A percentile compares a stretch with the other conserved stretches of the same genome.
These are phyloP conservation scores for Ormyrus pomaceus DNA, from an alignment of 2,888 invertebrate genomes.

Conservation along the genomic window DNA sequence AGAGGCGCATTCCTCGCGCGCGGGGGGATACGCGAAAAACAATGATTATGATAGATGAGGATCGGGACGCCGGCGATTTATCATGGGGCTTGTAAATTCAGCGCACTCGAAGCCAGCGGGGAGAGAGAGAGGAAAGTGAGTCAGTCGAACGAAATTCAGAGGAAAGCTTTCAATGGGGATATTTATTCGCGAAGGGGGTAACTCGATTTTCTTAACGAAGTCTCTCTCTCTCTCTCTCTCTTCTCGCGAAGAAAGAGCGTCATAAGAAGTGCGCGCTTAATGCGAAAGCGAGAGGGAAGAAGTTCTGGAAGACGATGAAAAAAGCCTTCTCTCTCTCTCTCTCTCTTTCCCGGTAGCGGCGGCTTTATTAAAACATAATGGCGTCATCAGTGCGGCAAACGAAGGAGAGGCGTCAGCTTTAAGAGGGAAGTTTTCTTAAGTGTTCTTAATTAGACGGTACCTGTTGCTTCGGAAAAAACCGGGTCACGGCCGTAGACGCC, in stretches of 20 bases:
- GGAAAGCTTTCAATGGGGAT: not conserved
- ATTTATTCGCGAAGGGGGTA: constrained; percentile 2
- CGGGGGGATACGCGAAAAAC: constrained; percentile 19
- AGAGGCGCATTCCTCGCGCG: not conserved
- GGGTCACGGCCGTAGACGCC: constrained; percentile 74
- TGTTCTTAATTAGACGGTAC: constrained; percentile 76
- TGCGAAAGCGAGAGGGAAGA: constrained; percentile 42
- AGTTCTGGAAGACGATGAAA: constrained; percentile 12
- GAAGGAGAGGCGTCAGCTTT: constrained; percentile 72
- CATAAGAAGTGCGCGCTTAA: constrained; percentile 25
- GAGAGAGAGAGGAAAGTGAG: no score
- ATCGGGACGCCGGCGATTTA: constrained; percentile 27
- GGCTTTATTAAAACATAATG: constrained; percentile 76
- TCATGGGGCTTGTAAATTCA: constrained; percentile 2
- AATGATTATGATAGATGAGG: constrained; percentile 37
- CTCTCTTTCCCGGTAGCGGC: constrained; percentile 55
- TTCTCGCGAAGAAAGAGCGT: not conserved
- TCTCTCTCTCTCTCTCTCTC: not conserved
- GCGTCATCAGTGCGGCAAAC: constrained; percentile 69
- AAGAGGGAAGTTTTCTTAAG: constrained; percentile 76
- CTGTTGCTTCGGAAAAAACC: constrained; percentile 76
- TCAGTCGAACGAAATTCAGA: not conserved
- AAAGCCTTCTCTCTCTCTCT: constrained; percentile 1
- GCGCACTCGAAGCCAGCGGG: not conserved
- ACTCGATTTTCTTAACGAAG: constrained; percentile 35